Evolutionary conservation across 1,140 invertebrate species (phyloP).

Genomic region (Paramacrobiotus metropolitanus): DNA sequence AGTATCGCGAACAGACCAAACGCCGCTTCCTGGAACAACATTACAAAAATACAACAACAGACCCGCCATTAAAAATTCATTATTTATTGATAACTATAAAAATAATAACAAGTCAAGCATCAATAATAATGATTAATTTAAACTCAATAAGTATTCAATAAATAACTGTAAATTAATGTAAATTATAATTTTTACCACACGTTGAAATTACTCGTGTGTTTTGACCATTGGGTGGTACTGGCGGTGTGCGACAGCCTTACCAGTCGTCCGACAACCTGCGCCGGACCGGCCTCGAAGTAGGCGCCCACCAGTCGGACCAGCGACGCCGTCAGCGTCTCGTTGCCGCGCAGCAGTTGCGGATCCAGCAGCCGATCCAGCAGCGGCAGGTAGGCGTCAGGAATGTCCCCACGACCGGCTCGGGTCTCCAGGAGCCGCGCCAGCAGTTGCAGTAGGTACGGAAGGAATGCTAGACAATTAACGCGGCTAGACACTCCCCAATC

Average conservation of each 20-base stretch:
- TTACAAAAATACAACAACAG: no score
- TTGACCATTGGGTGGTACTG: no score
- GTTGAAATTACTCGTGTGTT: no score
- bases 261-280: not conserved
- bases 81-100: no score
- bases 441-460: slow-evolving; percentile 93
- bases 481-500: not conserved
- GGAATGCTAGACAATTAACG: slow-evolving; percentile 42
- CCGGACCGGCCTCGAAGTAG: not conserved
- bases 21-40: not conserved
- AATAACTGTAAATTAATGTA: no score
- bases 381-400: not conserved
- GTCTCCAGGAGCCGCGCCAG: slow-evolving; percentile 69
- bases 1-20: not conserved
- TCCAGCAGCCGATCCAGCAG: not conserved
- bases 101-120: no score
- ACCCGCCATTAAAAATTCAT: no score
- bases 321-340: not conserved
- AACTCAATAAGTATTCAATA: no score
- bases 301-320: not conserved
- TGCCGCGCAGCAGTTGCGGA: not conserved
- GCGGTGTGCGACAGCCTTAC: not conserved
- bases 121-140: no score
- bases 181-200: no score
- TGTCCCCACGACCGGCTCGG: slow-evolving; percentile 24